phyloP scores from a whole-genome alignment of 2,888 invertebrate genomes.

The Drosophila anomalipes region DNA sequence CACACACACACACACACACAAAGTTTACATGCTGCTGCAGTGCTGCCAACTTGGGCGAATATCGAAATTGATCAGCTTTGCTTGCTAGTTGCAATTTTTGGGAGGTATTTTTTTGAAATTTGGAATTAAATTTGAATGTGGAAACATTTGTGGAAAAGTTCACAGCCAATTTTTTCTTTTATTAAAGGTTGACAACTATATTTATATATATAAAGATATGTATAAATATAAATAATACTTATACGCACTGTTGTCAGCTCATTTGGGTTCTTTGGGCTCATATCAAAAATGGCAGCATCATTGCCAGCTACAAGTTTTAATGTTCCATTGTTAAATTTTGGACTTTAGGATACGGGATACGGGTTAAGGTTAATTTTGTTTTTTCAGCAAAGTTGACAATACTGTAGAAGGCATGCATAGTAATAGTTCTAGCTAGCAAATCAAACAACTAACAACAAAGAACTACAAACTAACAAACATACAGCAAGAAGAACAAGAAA shows the following conservation, averaged over 20 bases:
- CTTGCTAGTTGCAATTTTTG: neutral
- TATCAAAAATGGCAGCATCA: neutral
- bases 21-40: conserved; percentile 52
- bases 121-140: neutral
- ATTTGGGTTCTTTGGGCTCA: neutral
- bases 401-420: conserved; percentile 73
- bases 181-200: neutral
- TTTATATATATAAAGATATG: neutral
- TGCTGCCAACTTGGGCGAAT: conserved; percentile 61
- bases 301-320: neutral
- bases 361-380: conserved; percentile 25
- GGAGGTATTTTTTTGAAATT: neutral
- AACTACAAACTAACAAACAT: conserved; percentile 44
- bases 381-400: conserved; percentile 66
- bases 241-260: neutral
- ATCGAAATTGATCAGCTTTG: neutral
- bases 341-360: conserved; percentile 7
- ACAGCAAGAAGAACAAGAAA: conserved; percentile 16
- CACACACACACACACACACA: conserved; percentile 17
- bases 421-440: conserved; percentile 45
- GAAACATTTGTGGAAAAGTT: neutral
- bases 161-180: neutral
- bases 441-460: conserved; percentile 31
- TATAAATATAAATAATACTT: neutral
- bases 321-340: neutral